These are phyloP conservation scores for Tinea semifulvella DNA, from an alignment of 2,888 invertebrate genomes.

Conservation along the genomic window DNA sequence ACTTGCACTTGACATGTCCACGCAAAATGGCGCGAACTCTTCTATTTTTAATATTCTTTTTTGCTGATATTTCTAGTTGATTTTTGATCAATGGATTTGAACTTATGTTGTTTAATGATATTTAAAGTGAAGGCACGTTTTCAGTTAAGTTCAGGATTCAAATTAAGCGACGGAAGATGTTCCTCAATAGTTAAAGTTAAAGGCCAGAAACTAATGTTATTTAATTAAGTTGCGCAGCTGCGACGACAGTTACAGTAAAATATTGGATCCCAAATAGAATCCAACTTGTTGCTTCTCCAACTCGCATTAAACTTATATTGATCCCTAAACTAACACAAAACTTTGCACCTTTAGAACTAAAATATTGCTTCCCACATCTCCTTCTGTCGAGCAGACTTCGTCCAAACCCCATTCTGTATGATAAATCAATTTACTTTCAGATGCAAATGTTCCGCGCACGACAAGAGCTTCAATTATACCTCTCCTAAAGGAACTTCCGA, in stretches of 20 bases:
- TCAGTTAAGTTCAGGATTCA: too few relatives aligned
- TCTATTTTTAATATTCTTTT: too few relatives aligned
- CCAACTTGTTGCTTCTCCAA: conserved; percentile 10
- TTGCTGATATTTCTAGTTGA: too few relatives aligned
- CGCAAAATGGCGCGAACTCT: too few relatives aligned
- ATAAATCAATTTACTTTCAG: conserved; percentile 26
- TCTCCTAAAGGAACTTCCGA: background rate
- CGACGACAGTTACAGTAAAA: background rate
- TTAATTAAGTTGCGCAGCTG: conserved; percentile 3
- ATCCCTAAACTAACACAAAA: conserved; percentile 4
- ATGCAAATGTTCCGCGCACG: conserved; percentile 25
- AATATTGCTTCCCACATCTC: too few relatives aligned
- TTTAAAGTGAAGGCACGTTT: too few relatives aligned
- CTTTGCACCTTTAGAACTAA: conserved; percentile 1
- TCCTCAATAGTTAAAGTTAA: too few relatives aligned
- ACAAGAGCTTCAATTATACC: conserved; percentile 14
- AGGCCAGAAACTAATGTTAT: background rate
- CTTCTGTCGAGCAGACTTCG: background rate
- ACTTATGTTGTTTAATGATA: too few relatives aligned
- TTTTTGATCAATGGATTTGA: too few relatives aligned
- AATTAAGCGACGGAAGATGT: too few relatives aligned
- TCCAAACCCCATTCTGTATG: conserved; percentile 11
- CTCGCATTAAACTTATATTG: conserved; percentile 7
- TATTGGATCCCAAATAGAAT: conserved; percentile 3
- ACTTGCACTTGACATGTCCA: too few relatives aligned